phyloP scores from a whole-genome alignment of 2,888 invertebrate genomes.

The Pollenia griseotomentosa region DNA sequence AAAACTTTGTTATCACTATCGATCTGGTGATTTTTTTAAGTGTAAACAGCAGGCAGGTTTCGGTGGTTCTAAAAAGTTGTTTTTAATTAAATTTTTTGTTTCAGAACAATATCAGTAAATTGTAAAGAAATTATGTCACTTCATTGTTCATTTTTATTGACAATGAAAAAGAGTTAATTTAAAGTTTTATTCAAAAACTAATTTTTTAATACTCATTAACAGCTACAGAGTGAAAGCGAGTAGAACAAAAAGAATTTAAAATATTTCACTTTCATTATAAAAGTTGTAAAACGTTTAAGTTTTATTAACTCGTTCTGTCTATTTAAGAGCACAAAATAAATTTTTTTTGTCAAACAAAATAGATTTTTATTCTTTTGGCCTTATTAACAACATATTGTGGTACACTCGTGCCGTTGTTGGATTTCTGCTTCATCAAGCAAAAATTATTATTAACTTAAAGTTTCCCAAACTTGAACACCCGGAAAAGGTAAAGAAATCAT shows the following conservation, averaged over 20 bases:
- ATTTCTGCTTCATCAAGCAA: slow-evolving; percentile 40
- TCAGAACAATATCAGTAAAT: slow-evolving; percentile 1
- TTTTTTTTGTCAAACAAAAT: not conserved
- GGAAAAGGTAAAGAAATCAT: not conserved
- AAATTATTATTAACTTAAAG: slow-evolving; percentile 20
- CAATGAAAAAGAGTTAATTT: not conserved
- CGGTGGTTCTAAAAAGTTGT: not conserved
- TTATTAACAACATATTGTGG: slow-evolving; percentile 16
- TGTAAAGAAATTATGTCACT: slow-evolving; percentile 24
- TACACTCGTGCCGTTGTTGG: not conserved
- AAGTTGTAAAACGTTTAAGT: not conserved
- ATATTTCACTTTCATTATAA: slow-evolving; percentile 38
- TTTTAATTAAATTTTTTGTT: slow-evolving; percentile 4
- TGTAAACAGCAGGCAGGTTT: not conserved
- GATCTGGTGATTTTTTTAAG: not conserved
- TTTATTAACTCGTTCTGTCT: not conserved
- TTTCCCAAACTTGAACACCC: slow-evolving; percentile 27
- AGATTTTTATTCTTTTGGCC: not conserved
- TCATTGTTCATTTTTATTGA: not conserved
- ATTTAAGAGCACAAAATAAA: not conserved
- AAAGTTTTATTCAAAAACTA: not conserved
- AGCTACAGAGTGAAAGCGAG: slow-evolving; percentile 38
- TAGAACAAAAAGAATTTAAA: not conserved
- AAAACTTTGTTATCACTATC: too few species aligned
- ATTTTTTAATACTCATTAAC: not conserved